Conservation (phyloP, 2,113 vertebrate genomes). For the rabbit (Oryctolagus cuniculus) region DNA sequence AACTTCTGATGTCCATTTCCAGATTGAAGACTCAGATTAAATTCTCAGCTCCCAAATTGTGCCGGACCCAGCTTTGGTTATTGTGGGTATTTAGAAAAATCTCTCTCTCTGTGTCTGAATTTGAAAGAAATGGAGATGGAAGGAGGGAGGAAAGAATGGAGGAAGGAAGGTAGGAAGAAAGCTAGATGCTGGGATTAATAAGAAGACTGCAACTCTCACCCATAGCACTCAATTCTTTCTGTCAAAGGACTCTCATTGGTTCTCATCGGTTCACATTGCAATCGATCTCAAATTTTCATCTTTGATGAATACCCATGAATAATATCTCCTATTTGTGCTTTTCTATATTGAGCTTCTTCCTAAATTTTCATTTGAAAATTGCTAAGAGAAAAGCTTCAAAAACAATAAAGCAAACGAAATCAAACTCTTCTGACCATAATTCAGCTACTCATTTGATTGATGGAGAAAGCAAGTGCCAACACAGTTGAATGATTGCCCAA, state of each 20-base stretch:
- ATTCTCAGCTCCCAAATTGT: no score
- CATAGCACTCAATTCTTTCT: no score
- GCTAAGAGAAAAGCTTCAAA: background rate
- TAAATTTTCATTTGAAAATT: background rate
- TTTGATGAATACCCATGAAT: background rate
- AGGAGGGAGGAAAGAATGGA: no score
- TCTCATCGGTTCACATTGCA: background rate
- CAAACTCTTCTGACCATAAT: background rate
- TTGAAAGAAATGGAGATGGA: no score
- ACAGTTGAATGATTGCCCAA: background rate
- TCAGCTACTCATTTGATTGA: background rate
- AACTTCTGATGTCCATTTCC: no score
- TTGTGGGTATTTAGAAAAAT: no score
- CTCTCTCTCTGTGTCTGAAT: no score
- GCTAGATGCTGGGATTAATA: background rate
- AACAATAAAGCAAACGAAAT: background rate
- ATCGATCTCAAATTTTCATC: background rate
- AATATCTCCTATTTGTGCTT: background rate
- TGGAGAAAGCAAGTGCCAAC: background rate
- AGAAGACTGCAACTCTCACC: background rate
- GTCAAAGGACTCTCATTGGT: background rate
- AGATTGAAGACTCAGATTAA: no score
- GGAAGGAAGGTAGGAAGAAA: background rate
- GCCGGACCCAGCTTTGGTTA: no score
- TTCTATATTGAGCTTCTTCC: background rate